Evolutionary conservation across 2,797 vertebrate genomes (phyloP).

Genomic region (Xiphophorus birchmanni): DNA sequence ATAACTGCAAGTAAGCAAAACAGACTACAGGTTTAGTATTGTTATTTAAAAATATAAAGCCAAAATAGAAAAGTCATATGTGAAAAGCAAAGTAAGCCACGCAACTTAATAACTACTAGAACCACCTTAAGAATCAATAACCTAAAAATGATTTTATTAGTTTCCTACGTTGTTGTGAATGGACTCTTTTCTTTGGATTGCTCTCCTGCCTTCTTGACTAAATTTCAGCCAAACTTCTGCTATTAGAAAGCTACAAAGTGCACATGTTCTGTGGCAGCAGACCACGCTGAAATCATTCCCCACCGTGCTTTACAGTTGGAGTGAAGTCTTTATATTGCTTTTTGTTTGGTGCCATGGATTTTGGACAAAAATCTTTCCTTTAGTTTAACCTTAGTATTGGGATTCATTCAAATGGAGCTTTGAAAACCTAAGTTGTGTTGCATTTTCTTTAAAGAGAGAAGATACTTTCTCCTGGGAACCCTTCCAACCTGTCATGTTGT

Average conservation of each 20-base stretch:
- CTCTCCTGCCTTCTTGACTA: neutral
- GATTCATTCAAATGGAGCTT: neutral
- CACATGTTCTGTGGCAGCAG: neutral
- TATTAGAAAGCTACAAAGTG: neutral
- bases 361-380: neutral
- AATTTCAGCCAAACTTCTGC: neutral
- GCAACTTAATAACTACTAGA: neutral
- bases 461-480: neutral
- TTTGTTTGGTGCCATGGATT: neutral
- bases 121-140: neutral
- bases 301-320: neutral
- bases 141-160: neutral
- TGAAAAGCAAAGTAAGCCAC: neutral
- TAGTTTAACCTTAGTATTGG: neutral
- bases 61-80: neutral
- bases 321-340: neutral
- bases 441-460: neutral
- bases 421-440: neutral
- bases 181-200: neutral
- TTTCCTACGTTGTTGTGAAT: neutral
- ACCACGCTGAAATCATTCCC: neutral
- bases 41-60: neutral
- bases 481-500: neutral
- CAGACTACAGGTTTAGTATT: neutral
- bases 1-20: neutral